Base-by-base conservation (phyloP, 2,888 invertebrate species). In the Halocaridina rubra region DNA sequence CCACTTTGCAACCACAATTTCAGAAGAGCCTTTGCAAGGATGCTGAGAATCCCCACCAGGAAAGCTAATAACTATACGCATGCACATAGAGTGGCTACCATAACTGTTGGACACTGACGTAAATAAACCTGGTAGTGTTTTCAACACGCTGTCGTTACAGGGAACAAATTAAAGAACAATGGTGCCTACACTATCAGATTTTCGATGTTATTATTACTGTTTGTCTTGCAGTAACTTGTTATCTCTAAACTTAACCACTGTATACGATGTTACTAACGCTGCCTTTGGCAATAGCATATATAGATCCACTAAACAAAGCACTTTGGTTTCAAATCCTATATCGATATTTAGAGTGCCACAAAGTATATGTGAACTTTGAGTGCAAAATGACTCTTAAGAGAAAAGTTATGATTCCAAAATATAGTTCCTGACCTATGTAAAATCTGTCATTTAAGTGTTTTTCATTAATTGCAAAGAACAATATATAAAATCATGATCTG, bases 1-100 rank as follows among this genome's bases (percentile, higher is more conserved):
- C 92, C 92, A 5, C 89, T 92, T 64, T 92, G 92, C 89, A 92
- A 92, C 89, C 90, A 90, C 16, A 91, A 91, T 87, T 92, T 92
- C 89, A 90, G 92, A 69, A 89, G 91, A 33, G 92, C 91, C 5
- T 91, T 91, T 86, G 89, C 90, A 82, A 89, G 89, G 71, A 90
- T 91, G 90, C 85, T 90, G 69, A 74, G 89, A n/a, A 71, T 84
- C 4, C 82, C 82, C 22, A n/a, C 72, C 19, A 77, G 82, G 27
- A 78, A 78, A 39, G 5, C 72, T 30, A 53, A 80, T 61, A 32
- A 76, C 69, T 29, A 57, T 22, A 13, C 75, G 19, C 24, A 33
- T 59, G 32, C 61, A 27, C 82, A 84, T 10, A 78, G 78, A 53
- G 13, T 84, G 16, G 78, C 82, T 30, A 72, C 82, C 72, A 74